phyloP scores from a whole-genome alignment of 2,113 vertebrate genomes.

The Rana temporaria region DNA sequence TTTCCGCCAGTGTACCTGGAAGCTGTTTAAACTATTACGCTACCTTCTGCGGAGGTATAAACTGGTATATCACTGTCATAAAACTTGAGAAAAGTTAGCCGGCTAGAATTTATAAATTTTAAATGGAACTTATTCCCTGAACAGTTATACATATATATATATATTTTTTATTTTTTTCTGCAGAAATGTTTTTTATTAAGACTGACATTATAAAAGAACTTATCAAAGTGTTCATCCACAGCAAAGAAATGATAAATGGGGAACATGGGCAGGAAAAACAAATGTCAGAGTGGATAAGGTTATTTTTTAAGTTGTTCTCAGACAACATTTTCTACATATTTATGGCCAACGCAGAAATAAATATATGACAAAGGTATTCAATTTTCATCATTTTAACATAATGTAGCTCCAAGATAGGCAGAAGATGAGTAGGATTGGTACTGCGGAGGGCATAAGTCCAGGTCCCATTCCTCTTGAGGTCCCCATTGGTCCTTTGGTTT shows the following conservation, averaged over 20 bases:
- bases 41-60: conserved; percentile 48
- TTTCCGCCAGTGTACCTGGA: conserved; percentile 37
- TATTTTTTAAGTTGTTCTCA: conserved; percentile 1
- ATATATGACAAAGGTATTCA: neutral
- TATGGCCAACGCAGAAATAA: neutral
- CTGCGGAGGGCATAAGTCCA: too few species aligned
- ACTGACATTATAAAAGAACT: conserved; percentile 46
- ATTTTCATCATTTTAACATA: neutral
- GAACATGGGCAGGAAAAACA: conserved; percentile 11
- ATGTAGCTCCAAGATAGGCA: neutral
- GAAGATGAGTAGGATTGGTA: neutral
- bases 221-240: conserved; percentile 26
- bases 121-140: conserved; percentile 45
- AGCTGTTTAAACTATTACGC: conserved; percentile 54
- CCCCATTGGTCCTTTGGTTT: too few species aligned
- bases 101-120: conserved; percentile 54
- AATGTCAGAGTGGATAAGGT: conserved; percentile 28
- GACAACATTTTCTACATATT: neutral
- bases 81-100: conserved; percentile 53
- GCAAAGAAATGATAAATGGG: conserved; percentile 29
- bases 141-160: neutral
- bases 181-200: conserved; percentile 54
- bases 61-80: conserved; percentile 41
- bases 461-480: too few species aligned
- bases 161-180: neutral